Percentiles rank a stretch among this genome's conserved stretches.
phyloP scores from a whole-genome alignment of 37 sponge, comb jelly and placozoan species.

The Chondrosia reniformis region DNA sequence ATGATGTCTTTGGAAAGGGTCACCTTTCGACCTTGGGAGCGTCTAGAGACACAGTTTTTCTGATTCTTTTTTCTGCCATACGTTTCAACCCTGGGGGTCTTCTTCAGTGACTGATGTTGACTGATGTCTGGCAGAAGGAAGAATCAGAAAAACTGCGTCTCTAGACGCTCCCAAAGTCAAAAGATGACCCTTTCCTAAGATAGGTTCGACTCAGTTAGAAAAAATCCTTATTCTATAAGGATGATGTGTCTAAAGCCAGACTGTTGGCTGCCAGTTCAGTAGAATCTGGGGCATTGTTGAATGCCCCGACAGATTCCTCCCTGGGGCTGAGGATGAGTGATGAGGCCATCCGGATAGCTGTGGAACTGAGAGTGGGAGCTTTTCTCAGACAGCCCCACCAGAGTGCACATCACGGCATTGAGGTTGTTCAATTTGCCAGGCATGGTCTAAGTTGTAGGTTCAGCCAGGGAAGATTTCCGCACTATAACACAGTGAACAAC shows the following conservation, averaged over 20 bases:
- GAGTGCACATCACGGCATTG: background rate
- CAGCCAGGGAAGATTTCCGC: background rate
- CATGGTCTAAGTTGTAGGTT: slow-evolving; percentile 7
- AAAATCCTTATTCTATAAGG: background rate
- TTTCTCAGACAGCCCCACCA: background rate
- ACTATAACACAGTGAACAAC: background rate
- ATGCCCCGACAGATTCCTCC: slow-evolving; percentile 2
- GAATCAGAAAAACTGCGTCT: too few relatives aligned
- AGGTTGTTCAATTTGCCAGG: background rate
- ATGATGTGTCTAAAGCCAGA: background rate
- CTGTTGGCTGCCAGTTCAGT: background rate
- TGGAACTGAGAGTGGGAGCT: slow-evolving; percentile 12
- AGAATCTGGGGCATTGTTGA: slow-evolving; percentile 10
- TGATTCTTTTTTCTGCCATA: too few relatives aligned
- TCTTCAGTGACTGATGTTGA: too few relatives aligned
- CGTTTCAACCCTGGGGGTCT: too few relatives aligned
- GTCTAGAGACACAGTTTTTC: too few relatives aligned
- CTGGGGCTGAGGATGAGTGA: slow-evolving; percentile 16
- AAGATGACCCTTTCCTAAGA: too few relatives aligned
- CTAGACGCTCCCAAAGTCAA: too few relatives aligned
- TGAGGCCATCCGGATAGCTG: slow-evolving; percentile 7
- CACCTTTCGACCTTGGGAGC: too few relatives aligned
- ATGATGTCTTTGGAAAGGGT: too few relatives aligned
- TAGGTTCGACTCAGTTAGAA: too few relatives aligned
- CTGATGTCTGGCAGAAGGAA: too few relatives aligned